Conservation (phyloP, 2,888 invertebrate genomes). For the Hypolimnas misippus region DNA sequence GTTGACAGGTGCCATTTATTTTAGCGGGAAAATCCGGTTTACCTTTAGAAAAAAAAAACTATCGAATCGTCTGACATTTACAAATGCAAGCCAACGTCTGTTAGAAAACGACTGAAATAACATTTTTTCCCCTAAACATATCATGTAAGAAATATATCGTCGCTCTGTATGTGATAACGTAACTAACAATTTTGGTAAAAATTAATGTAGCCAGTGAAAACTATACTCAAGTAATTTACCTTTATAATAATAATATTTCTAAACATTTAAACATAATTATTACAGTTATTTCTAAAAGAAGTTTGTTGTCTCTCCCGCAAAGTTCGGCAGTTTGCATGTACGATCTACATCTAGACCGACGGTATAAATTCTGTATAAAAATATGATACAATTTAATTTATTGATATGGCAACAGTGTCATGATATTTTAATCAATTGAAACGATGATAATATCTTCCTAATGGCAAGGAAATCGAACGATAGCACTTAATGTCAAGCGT, state of each 20-base stretch:
- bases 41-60: constrained; percentile 12
- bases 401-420: too few relatives aligned
- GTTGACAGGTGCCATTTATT: constrained; percentile 34
- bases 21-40: constrained; percentile 13
- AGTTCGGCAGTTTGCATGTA: too few relatives aligned
- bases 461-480: neutral
- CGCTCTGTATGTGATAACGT: too few relatives aligned
- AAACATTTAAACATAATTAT: too few relatives aligned
- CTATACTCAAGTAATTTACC: too few relatives aligned
- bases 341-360: too few relatives aligned
- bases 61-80: constrained; percentile 9
- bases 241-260: too few relatives aligned
- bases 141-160: neutral
- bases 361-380: too few relatives aligned
- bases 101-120: neutral
- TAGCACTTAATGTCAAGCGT: constrained; percentile 28
- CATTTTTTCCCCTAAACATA: neutral
- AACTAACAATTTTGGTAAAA: neutral
- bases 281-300: too few relatives aligned
- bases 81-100: constrained; percentile 10
- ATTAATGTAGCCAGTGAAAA: too few relatives aligned
- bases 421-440: neutral
- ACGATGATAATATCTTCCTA: neutral
- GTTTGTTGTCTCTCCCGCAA: too few relatives aligned
- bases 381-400: too few relatives aligned